Percentiles rank a stretch among this genome's conserved stretches.
Conservation (phyloP, 2,888 invertebrate species). For the Yponomeuta cagnagella region DNA sequence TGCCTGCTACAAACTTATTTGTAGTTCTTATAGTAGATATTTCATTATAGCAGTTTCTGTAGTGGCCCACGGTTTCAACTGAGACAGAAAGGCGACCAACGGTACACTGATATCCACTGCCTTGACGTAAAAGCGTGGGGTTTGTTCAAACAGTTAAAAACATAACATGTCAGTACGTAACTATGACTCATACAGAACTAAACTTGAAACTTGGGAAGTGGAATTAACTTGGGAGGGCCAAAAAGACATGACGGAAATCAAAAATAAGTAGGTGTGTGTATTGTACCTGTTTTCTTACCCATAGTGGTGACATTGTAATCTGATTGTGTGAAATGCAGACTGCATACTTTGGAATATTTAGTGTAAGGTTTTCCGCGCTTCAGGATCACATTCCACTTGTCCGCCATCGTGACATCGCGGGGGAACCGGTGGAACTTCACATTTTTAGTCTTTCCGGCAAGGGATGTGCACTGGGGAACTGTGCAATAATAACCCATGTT, state of each 20-base stretch:
- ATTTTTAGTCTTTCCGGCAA: constrained; percentile 73
- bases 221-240: constrained; percentile 25
- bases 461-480: constrained; percentile 70
- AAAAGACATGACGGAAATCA: neutral
- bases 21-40: no score
- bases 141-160: no score
- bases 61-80: no score
- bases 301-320: constrained; percentile 71
- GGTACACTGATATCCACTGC: no score
- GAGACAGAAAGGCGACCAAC: no score
- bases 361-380: constrained; percentile 68
- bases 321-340: constrained; percentile 63
- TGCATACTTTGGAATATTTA: constrained; percentile 72
- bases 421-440: constrained; percentile 72
- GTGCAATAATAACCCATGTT: constrained; percentile 73
- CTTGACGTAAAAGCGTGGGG: no score
- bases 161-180: no score
- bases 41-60: no score
- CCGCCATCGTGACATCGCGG: constrained; percentile 54
- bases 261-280: neutral
- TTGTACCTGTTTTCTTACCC: constrained; percentile 69
- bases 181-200: no score
- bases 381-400: constrained; percentile 63
- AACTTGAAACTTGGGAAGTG: neutral
- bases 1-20: no score